A percentile compares a stretch with the other conserved stretches of the same genome.
Evolutionary conservation across 2,888 invertebrate species (phyloP).

Genomic region (Diabrotica balteata): DNA sequence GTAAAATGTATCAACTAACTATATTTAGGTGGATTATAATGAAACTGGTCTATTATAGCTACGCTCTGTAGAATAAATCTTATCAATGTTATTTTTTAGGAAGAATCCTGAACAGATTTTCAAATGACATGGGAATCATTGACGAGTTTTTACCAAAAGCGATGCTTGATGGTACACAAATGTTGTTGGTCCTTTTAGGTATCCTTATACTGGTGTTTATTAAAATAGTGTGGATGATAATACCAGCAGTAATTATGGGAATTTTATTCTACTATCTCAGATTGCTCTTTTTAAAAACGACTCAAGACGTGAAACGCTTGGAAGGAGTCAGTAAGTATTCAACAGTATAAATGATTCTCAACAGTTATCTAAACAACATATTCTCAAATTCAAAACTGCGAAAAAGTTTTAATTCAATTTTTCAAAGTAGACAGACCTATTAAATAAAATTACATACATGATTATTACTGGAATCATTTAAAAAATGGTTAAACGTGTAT

Average conservation of each 20-base stretch:
- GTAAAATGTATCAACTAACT: too few relatives aligned
- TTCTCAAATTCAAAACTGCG: too few relatives aligned
- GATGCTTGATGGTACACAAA: slow-evolving; percentile 69
- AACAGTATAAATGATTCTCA: too few relatives aligned
- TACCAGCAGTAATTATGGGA: slow-evolving; percentile 69
- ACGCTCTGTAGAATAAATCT: too few relatives aligned
- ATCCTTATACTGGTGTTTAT: slow-evolving; percentile 75
- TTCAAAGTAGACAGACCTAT: too few relatives aligned
- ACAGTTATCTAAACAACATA: too few relatives aligned
- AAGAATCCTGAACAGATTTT: slow-evolving; percentile 81
- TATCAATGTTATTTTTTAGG: slow-evolving; percentile 59
- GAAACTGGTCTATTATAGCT: too few relatives aligned
- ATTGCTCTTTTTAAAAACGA: slow-evolving; percentile 71
- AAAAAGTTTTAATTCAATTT: too few relatives aligned
- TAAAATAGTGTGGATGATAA: slow-evolving; percentile 71
- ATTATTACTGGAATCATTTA: too few relatives aligned
- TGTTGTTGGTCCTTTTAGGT: slow-evolving; percentile 73
- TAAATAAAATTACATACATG: too few relatives aligned
- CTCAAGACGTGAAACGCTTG: slow-evolving; percentile 73
- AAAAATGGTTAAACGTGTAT: too few relatives aligned
- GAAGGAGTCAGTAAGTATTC: slow-evolving; percentile 61
- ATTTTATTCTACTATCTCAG: slow-evolving; percentile 70
- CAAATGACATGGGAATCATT: slow-evolving; percentile 81
- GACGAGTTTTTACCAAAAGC: slow-evolving; percentile 74
- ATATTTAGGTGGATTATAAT: too few relatives aligned